A percentile compares a stretch with the other conserved stretches of the same genome.
Conservation (phyloP, 2,113 vertebrate species). For the Myiopsitta monachus region DNA sequence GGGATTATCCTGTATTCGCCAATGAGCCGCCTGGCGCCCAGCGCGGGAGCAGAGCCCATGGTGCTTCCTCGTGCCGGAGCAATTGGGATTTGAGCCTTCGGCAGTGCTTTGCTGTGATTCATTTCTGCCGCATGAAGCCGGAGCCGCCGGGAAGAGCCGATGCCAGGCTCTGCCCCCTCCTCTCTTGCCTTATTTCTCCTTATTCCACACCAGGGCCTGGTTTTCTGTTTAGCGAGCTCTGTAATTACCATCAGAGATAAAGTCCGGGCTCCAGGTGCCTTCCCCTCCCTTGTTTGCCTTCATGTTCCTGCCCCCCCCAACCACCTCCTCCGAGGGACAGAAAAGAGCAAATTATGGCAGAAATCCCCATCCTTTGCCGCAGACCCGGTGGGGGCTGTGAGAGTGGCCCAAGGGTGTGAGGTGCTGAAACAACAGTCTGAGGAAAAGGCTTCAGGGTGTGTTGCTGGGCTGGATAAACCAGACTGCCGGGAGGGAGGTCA, state of each 20-base stretch:
- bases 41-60: background rate
- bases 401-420: background rate
- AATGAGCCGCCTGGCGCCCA: background rate
- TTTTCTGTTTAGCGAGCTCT: background rate
- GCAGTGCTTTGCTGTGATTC: background rate
- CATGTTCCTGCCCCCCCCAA: background rate
- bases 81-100: background rate
- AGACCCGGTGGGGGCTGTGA: background rate
- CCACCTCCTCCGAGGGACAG: background rate
- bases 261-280: rapidly evolving
- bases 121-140: background rate
- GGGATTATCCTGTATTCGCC: conserved; percentile 3
- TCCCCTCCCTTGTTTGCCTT: background rate
- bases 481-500: background rate
- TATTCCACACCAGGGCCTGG: rapidly evolving
- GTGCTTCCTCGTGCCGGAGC: background rate
- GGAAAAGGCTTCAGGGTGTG: background rate
- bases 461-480: background rate
- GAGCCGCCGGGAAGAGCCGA: background rate
- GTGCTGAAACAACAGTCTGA: background rate
- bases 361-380: background rate
- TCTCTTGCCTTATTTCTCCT: background rate
- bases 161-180: background rate
- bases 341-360: background rate
- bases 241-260: background rate